Evolutionary conservation across 1,140 invertebrate genomes (phyloP), one percentile per base, ranked within the genome.

Genomic region (Drosophila novamexicana): DNA sequence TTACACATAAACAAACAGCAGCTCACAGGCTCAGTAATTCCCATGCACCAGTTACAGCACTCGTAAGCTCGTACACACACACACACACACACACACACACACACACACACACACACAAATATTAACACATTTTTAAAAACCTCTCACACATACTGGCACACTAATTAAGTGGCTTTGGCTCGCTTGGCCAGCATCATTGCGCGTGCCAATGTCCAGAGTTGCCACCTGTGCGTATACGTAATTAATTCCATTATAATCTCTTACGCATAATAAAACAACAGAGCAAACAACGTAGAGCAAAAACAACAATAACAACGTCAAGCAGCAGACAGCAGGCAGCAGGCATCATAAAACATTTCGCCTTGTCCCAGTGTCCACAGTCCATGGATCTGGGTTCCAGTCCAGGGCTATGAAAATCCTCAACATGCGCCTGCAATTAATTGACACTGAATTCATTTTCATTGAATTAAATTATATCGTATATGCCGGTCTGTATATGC

Each of bases 201-300:
- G 34, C 32, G 49, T 44, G 44, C 34, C 42, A 47, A 22, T 50
- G 59, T 56, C 53, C 45, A 54, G 57, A 45, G 36, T 52, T 79
- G 79, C 63, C 79, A 83, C 82, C 82, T 83, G 82, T 78, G 77
- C 84, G 84, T 88, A 89, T 89, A 84, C 84, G 83, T 84, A 88
- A 88, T 88, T 88, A 88, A 88, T 88, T 80, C 64, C 84, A 84
- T 84, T 88, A 89, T 88, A 88, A 88, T 88, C 83, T 80, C 77
- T 90, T 88, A 80, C 80, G 85, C 83, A 89, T 84, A 89, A 89
- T 84, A 77, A 88, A 71, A 79, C 68, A 85, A 85, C 53, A 80
- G 75, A 69, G 61, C 64, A 69, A 72, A 76, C 53, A 64, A 53
- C 73, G 53, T 18, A 49, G 39, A 52, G 52, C 59, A 37, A 37